These are phyloP conservation scores for Heterotis niloticus DNA, from an alignment of 2,113 vertebrate genomes.

Conservation along the genomic window DNA sequence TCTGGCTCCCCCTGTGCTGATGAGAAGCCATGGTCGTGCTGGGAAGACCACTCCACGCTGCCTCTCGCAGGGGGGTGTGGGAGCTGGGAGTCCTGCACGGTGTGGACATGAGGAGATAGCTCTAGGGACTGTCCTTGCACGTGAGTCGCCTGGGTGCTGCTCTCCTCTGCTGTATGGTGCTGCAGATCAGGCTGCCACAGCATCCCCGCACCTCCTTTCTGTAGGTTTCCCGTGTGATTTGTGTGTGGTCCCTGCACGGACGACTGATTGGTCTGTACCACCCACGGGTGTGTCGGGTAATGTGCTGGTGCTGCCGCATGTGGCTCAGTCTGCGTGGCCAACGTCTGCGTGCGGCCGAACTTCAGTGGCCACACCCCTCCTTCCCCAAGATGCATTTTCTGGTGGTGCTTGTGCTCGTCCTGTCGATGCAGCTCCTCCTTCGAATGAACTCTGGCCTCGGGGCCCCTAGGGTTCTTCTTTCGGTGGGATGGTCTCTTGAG, in stretches of 20 bases:
- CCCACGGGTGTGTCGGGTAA: background rate
- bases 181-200: background rate
- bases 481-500: conserved; percentile 27
- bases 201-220: conserved; percentile 40
- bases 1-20: background rate
- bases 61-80: background rate
- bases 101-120: background rate
- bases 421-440: conserved; percentile 65
- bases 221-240: conserved; percentile 38
- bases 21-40: background rate
- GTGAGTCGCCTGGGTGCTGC: background rate
- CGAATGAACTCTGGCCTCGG: conserved; percentile 47
- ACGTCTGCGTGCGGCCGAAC: conserved; percentile 46
- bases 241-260: conserved; percentile 18
- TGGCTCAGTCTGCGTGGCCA: conserved; percentile 43
- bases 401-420: conserved; percentile 67
- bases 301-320: background rate
- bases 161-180: background rate
- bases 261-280: conserved; percentile 36
- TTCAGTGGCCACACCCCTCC: conserved; percentile 18
- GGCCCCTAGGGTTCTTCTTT: conserved; percentile 33
- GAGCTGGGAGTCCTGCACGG: background rate
- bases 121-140: background rate
- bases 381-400: conserved; percentile 58
- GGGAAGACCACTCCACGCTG: background rate